Conservation (phyloP, 2,797 vertebrate genomes). For the Xiphorhynchus erythropygius region DNA sequence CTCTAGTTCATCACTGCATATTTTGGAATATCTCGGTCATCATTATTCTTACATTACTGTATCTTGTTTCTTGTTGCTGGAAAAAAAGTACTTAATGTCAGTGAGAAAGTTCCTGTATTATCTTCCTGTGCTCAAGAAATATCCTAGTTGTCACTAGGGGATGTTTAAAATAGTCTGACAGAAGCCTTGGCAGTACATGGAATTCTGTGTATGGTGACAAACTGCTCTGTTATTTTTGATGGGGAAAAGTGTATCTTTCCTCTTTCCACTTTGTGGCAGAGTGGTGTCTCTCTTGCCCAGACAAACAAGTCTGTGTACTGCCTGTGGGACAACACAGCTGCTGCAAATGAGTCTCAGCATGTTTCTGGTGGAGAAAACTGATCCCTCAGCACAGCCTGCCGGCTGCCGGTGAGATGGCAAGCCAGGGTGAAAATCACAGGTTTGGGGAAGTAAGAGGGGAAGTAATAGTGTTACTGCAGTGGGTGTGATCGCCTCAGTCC, state of each 20-base stretch:
- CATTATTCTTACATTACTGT: background rate
- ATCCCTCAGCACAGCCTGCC: conserved; percentile 49
- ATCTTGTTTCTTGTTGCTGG: background rate
- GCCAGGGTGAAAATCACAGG: accelerated
- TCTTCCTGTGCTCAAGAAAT: background rate
- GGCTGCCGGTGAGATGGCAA: background rate
- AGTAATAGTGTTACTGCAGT: background rate
- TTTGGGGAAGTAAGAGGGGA: accelerated
- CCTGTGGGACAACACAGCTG: background rate
- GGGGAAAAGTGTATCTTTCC: background rate
- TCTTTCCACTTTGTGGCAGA: background rate
- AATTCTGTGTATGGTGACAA: background rate
- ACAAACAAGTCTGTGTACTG: background rate
- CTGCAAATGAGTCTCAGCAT: accelerated
- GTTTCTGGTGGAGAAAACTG: background rate
- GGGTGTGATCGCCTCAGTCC: background rate
- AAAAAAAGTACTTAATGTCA: background rate
- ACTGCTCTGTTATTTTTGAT: background rate
- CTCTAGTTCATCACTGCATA: background rate
- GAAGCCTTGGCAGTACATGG: background rate
- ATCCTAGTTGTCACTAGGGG: background rate
- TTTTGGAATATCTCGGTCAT: background rate
- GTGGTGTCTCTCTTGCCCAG: background rate
- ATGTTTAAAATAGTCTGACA: background rate
- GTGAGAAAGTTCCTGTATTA: background rate